These are phyloP conservation scores for Equus przewalskii DNA, from an alignment of 2,113 vertebrate species.

Conservation along the genomic window DNA sequence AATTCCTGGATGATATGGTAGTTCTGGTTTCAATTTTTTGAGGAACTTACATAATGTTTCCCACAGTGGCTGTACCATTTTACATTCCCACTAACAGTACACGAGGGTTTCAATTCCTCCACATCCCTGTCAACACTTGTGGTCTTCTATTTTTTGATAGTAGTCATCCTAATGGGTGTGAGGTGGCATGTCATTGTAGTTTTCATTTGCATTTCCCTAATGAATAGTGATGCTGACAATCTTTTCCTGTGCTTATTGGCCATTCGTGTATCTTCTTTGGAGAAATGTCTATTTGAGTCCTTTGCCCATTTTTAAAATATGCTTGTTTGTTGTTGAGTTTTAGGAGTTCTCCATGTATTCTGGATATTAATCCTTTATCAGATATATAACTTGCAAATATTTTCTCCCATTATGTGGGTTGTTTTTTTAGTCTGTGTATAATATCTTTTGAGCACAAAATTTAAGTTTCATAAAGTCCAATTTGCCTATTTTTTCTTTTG, in stretches of 20 bases:
- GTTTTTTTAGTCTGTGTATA: not conserved
- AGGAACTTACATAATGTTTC: not conserved
- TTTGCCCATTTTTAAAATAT: not conserved
- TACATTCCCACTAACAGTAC: not conserved
- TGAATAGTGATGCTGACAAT: not conserved
- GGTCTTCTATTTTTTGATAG: not conserved
- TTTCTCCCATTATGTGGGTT: not conserved
- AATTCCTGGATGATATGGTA: not conserved
- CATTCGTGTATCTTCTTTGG: not conserved
- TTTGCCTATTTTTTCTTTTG: not conserved
- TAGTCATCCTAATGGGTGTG: not conserved
- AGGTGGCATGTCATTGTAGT: not conserved
- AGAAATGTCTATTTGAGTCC: not conserved
- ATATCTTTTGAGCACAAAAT: no score
- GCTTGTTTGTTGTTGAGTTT: not conserved
- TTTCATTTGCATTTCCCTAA: not conserved
- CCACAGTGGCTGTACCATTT: not conserved
- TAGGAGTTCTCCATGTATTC: not conserved
- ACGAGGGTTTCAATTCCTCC: not conserved
- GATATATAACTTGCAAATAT: not conserved
- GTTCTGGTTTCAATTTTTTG: not conserved
- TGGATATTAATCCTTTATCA: not conserved
- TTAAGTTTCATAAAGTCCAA: not conserved
- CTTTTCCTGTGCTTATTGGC: not conserved
- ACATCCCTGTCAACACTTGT: not conserved